Evolutionary conservation across 1,140 invertebrate species (phyloP).

Genomic region (Phymorhynchus buccinoides): DNA sequence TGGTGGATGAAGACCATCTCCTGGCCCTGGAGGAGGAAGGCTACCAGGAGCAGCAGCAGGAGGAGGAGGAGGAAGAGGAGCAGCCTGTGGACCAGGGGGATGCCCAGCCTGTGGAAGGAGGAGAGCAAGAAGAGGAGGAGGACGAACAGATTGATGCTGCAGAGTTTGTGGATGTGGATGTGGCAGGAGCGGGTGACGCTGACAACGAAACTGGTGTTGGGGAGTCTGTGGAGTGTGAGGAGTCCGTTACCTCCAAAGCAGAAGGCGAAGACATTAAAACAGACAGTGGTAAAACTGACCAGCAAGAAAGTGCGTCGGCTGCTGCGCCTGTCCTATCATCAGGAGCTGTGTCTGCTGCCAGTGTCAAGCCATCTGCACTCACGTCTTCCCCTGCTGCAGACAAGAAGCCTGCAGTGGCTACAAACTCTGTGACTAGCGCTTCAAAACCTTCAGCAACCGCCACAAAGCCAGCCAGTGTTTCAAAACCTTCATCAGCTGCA

Average conservation of each 20-base stretch:
- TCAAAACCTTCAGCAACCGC: conserved; percentile 1
- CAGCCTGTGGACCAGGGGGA: conserved; percentile 14
- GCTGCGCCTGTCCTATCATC: not conserved
- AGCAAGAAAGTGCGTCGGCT: not conserved
- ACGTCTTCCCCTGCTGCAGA: not conserved
- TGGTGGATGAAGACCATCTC: conserved; percentile 38
- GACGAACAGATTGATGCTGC: not conserved
- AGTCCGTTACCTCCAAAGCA: conserved; percentile 19
- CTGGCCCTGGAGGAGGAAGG: conserved; percentile 37
- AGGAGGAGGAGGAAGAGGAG: not conserved
- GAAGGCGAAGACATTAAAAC: not conserved
- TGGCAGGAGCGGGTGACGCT: conserved; percentile 63
- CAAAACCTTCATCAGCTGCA: conserved; percentile 19
- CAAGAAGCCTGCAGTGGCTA: not conserved
- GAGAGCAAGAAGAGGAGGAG: conserved; percentile 1
- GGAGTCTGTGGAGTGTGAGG: conserved; percentile 33
- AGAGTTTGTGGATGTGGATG: conserved; percentile 36
- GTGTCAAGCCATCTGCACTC: conserved; percentile 2
- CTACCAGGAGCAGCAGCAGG: not conserved
- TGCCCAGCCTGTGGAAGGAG: not conserved
- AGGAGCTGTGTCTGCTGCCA: not conserved
- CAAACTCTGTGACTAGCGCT: conserved; percentile 2
- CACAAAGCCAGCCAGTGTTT: not conserved
- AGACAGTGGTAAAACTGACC: not conserved
- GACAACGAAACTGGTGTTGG: conserved; percentile 32